Evolutionary conservation across 2,797 vertebrate species (phyloP).

Genomic region (Onychomys leucogaster): DNA sequence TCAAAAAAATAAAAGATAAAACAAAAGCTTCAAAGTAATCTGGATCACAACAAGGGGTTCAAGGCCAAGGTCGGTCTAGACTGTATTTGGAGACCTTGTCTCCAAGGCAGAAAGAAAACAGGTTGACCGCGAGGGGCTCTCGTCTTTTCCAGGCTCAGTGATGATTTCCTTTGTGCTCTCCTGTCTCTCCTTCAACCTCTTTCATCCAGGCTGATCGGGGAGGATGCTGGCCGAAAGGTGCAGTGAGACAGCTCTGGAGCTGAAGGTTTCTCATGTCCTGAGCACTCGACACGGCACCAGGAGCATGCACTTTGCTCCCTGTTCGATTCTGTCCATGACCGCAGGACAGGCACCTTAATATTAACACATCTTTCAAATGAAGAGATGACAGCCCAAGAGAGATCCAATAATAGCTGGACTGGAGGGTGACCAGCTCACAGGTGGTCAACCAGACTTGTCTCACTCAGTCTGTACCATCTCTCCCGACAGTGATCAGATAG

Average conservation of each 20-base stretch:
- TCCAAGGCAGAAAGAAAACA: background rate
- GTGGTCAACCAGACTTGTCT: background rate
- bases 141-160: background rate
- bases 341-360: background rate
- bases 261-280: background rate
- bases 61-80: background rate
- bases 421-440: background rate
- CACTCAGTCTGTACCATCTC: background rate
- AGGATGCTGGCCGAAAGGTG: background rate
- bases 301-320: accelerated
- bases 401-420: background rate
- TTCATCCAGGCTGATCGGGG: background rate
- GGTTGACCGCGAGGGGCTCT: background rate
- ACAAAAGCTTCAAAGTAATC: background rate
- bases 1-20: background rate
- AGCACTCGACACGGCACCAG: background rate
- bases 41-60: background rate
- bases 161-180: background rate
- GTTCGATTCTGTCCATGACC: background rate
- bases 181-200: background rate
- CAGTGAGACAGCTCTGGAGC: background rate
- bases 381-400: background rate
- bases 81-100: background rate
- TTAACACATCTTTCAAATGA: background rate
- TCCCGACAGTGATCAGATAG: background rate